Conservation (phyloP, 2,113 vertebrate genomes). For the Lepus timidus region DNA sequence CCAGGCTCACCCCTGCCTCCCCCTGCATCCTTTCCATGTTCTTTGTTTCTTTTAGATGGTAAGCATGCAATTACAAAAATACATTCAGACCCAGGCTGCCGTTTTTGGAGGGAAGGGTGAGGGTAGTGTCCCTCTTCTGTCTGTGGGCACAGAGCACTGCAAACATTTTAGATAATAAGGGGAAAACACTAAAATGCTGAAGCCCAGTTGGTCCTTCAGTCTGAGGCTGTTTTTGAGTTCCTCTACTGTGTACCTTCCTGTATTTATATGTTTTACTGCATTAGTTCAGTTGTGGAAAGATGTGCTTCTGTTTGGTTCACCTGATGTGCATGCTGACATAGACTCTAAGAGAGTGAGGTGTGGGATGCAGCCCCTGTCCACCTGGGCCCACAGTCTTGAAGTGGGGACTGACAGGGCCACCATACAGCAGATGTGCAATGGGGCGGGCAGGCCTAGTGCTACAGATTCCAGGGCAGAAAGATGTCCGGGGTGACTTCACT, state of each 20-base stretch:
- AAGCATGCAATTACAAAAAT: conserved; percentile 83
- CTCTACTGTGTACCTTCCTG: fast-evolving
- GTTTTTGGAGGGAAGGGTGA: conserved; percentile 49
- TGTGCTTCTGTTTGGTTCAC: no score
- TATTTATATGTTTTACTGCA: neutral
- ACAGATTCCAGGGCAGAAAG: neutral
- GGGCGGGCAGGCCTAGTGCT: neutral
- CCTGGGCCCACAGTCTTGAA: neutral
- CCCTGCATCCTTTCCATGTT: conserved; percentile 79
- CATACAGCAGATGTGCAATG: neutral
- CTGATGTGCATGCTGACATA: fast-evolving
- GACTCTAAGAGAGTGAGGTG: no score
- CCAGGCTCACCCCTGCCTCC: neutral
- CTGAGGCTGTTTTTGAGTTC: neutral
- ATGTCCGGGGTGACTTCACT: neutral
- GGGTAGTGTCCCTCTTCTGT: neutral
- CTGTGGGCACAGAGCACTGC: neutral
- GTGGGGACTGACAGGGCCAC: no score
- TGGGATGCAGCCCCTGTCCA: fast-evolving
- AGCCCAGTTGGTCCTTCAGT: neutral
- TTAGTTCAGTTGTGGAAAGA: neutral
- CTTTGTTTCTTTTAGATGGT: conserved; percentile 80
- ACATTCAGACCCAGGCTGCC: conserved; percentile 73
- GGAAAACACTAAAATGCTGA: neutral
- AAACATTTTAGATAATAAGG: neutral